Conservation (phyloP, 2,113 vertebrate species). For the Gorsachius goisagi region DNA sequence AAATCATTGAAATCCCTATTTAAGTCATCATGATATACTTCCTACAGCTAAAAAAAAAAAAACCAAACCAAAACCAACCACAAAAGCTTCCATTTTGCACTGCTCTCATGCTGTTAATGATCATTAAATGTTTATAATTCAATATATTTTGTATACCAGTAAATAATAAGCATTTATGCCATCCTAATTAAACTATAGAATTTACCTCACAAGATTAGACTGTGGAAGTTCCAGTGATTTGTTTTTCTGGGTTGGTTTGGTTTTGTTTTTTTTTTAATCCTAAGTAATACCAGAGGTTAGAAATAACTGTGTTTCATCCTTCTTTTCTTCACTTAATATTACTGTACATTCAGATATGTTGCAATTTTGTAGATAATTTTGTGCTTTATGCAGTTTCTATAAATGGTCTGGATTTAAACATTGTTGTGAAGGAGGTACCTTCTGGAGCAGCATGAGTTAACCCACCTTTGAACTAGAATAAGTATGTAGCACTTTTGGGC, state of each 20-base stretch:
- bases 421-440: background rate
- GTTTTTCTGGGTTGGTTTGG: background rate
- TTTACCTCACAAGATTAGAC: background rate
- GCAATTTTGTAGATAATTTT: background rate
- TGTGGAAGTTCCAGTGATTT: background rate
- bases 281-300: background rate
- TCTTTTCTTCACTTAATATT: background rate
- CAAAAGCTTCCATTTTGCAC: background rate
- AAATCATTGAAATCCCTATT: background rate
- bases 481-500: background rate
- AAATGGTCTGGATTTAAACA: background rate
- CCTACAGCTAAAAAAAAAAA: background rate
- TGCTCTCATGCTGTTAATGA: background rate
- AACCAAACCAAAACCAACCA: background rate
- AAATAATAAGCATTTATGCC: background rate
- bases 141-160: background rate
- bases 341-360: background rate
- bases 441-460: background rate
- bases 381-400: background rate
- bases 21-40: background rate
- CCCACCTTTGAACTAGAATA: background rate
- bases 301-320: background rate
- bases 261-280: background rate
- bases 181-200: background rate
- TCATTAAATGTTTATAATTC: background rate